Base-by-base conservation (phyloP, 2,888 invertebrate species). In the Lomographa bimaculata region DNA sequence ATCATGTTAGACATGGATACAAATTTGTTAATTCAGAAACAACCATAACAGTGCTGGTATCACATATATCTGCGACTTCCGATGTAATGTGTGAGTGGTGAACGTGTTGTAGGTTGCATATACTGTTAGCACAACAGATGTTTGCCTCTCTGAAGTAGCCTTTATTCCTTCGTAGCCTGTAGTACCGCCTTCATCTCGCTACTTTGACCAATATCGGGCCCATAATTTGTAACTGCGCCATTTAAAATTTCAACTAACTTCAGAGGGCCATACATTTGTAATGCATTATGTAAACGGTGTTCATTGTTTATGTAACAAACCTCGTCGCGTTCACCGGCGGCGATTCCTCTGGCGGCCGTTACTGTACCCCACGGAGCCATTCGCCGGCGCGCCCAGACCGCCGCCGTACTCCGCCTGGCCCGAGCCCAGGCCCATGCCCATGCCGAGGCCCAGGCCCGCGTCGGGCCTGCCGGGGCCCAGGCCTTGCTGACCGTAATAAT, bases 321-420 rank as follows among this genome's bases (percentile, higher is more conserved):
- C 89, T 89, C 89, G 59, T 65, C 69, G 53, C 64, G 71, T 81
- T 86, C 86, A 87, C 74, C 86, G 84, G 60, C 84, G 87, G 73
- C 81, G 86, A 73, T 83, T 81, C 71, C 85, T 83, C 86, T 85
- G 89, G 84, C 89, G 89, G 87, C 85, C 83, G 57, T 78, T 79
- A 70, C 70, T 70, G 79, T 85, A 85, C 84, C 87, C 87, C 87
- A 82, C 71, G 76, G 85, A 82, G 79, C 86, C 84, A 65, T 81
- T 79, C 46, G 77, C 76, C 79, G 60, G 71, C 79, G 79, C 79
- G 45, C 67, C 72, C 55, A 62, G 60, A 62, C 71, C 69, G 42
- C 71, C 68, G 67, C 71, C 61, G 53, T 68, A 68, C 36, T 64
- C 71, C 3, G 83, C 81, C 60, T 82, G 70, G 36, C 81, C 84